These are phyloP conservation scores for Clepsis dumicolana DNA, from an alignment of 2,888 invertebrate genomes.

Conservation along the genomic window DNA sequence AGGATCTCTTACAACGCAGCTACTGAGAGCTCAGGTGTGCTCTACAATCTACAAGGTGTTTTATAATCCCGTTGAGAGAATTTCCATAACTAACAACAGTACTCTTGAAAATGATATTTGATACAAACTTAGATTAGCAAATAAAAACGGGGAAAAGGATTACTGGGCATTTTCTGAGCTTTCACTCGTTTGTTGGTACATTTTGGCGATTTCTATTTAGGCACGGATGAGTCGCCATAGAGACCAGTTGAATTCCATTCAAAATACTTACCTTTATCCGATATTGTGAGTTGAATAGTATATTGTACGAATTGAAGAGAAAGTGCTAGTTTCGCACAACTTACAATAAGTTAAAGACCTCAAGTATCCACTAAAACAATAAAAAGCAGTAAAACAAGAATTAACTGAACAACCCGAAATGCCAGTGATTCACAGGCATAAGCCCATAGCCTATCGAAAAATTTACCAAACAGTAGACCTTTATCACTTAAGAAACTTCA, in stretches of 20 bases:
- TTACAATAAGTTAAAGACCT: too few relatives aligned
- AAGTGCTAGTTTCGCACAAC: too few relatives aligned
- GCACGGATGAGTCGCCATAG: conserved; percentile 73
- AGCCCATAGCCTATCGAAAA: too few relatives aligned
- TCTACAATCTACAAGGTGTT: conserved; percentile 19
- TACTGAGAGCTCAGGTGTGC: conserved; percentile 1
- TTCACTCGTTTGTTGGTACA: conserved; percentile 49
- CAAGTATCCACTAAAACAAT: too few relatives aligned
- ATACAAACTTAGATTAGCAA: conserved; percentile 44
- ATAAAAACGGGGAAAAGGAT: conserved; percentile 52
- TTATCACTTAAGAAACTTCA: too few relatives aligned
- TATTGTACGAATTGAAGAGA: conserved; percentile 64
- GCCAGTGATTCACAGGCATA: too few relatives aligned
- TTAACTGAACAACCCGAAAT: too few relatives aligned
- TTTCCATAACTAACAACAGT: background rate
- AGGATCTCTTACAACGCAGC: conserved; percentile 7
- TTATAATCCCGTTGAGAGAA: conserved; percentile 6
- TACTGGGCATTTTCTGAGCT: conserved; percentile 52
- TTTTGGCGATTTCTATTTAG: conserved; percentile 53
- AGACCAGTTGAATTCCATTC: conserved; percentile 73
- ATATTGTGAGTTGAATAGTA: conserved; percentile 78
- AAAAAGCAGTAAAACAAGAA: too few relatives aligned
- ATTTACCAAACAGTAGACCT: too few relatives aligned
- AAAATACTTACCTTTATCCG: conserved; percentile 76
- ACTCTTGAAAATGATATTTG: background rate